Evolutionary conservation across 2,888 invertebrate species (phyloP).

Genomic region (Coleophora flavipennella): DNA sequence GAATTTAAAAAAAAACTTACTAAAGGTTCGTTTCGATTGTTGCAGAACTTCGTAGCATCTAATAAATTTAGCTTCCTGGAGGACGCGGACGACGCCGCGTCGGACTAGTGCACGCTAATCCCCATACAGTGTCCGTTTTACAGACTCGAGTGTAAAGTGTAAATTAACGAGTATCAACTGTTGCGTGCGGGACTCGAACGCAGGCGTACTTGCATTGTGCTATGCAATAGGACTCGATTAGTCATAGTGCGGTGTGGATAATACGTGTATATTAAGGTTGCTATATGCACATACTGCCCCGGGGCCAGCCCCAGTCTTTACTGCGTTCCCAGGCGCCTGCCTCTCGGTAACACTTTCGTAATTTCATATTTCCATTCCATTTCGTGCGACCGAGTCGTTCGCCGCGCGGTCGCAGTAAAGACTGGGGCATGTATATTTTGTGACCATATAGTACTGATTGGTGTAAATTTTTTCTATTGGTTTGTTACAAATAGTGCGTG

Average conservation of each 20-base stretch:
- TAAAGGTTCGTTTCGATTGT: conserved; percentile 13
- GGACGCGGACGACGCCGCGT: conserved; percentile 74
- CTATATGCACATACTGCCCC: conserved; percentile 51
- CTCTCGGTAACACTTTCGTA: conserved; percentile 1
- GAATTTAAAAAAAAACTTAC: too few species aligned
- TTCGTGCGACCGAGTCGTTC: conserved; percentile 5
- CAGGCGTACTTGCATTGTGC: conserved; percentile 50
- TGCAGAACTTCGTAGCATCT: conserved; percentile 80
- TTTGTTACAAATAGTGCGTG: conserved; percentile 48
- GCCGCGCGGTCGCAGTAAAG: conserved; percentile 28
- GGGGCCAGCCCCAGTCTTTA: conserved; percentile 58
- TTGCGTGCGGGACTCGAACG: conserved; percentile 44
- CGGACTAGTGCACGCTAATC: conserved; percentile 42
- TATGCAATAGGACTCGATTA: conserved; percentile 54
- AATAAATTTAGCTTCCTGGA: conserved; percentile 85
- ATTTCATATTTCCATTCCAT: conserved; percentile 16
- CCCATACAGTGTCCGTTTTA: conserved; percentile 38
- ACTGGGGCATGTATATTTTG: conserved; percentile 49
- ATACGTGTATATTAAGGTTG: conserved; percentile 45
- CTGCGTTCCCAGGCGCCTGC: conserved; percentile 17
- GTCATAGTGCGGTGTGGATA: conserved; percentile 54
- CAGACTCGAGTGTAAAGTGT: conserved; percentile 65
- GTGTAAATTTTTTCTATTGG: conserved; percentile 69
- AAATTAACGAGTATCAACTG: conserved; percentile 61
- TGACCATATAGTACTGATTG: conserved; percentile 60